These are phyloP conservation scores for Silurus glanis DNA, from an alignment of 2,113 vertebrate genomes.

Conservation along the genomic window DNA sequence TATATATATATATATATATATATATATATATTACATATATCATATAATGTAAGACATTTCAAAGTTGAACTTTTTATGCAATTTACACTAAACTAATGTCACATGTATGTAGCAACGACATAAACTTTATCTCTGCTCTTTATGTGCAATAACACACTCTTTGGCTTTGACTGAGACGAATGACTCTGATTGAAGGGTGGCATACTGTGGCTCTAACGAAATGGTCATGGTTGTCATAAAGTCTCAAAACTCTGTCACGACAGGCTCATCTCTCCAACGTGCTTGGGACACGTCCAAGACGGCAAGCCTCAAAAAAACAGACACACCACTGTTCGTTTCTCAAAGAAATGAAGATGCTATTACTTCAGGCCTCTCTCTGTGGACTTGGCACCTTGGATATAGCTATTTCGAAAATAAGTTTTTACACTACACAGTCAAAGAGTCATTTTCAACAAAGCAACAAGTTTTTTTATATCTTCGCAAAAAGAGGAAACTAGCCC, in stretches of 20 bases:
- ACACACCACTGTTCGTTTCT: constrained; percentile 71
- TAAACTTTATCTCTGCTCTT: not conserved
- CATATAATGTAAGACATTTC: not conserved
- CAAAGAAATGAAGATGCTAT: constrained; percentile 74
- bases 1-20: too few species aligned
- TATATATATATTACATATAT: not conserved
- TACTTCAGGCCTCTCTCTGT: constrained; percentile 58
- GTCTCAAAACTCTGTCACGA: constrained; percentile 62
- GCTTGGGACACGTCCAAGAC: constrained; percentile 70
- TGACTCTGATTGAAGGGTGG: constrained; percentile 34
- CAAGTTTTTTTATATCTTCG: constrained; percentile 34
- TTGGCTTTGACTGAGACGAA: constrained; percentile 10
- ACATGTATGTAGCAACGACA: not conserved
- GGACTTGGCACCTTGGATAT: constrained; percentile 34
- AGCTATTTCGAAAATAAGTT: constrained; percentile 42
- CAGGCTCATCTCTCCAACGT: constrained; percentile 63
- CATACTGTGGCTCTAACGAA: constrained; percentile 45
- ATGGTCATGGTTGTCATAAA: constrained; percentile 46
- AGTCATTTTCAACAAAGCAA: constrained; percentile 38
- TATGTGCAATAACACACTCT: constrained; percentile 9
- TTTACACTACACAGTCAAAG: constrained; percentile 39
- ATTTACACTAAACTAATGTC: not conserved
- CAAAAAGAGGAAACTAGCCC: constrained; percentile 24
- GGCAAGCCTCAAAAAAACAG: constrained; percentile 72
- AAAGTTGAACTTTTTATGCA: not conserved